Evolutionary conservation across 2,797 vertebrate genomes (phyloP).

Genomic region (Oryzias sinensis): DNA sequence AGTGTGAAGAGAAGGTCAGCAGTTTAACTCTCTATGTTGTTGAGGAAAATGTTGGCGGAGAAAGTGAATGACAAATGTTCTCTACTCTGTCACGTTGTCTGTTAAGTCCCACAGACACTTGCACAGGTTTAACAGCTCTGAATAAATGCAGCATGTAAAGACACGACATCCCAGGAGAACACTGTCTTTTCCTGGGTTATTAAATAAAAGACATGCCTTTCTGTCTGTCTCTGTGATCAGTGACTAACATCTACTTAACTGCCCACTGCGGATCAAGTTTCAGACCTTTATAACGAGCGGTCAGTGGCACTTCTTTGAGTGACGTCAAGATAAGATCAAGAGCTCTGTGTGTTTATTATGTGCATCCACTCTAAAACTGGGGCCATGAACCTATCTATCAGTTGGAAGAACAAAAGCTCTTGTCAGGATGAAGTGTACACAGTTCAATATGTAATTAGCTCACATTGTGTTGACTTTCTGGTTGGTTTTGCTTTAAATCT

Average conservation of each 20-base stretch:
- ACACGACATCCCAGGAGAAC: background rate
- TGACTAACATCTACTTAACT: conserved; percentile 35
- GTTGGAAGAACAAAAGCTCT: conserved; percentile 79
- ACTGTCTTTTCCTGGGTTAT: conserved; percentile 2
- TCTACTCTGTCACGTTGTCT: conserved; percentile 8
- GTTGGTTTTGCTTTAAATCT: background rate
- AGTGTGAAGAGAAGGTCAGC: conserved; percentile 17
- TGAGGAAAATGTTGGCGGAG: background rate
- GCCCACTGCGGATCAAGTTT: conserved; percentile 57
- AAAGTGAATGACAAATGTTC: conserved; percentile 26
- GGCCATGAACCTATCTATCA: conserved; percentile 85
- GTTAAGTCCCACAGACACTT: conserved; percentile 6
- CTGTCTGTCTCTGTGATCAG: conserved; percentile 34
- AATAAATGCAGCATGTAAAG: conserved; percentile 1
- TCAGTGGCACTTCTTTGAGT: conserved; percentile 72
- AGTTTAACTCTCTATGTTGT: conserved; percentile 18
- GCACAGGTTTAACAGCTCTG: background rate
- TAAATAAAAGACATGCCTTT: conserved; percentile 36
- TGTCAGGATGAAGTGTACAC: conserved; percentile 78
- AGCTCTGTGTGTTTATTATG: conserved; percentile 41
- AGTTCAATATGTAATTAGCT: background rate
- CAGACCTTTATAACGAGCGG: conserved; percentile 53
- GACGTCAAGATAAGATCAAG: conserved; percentile 83
- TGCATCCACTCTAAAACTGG: conserved; percentile 71
- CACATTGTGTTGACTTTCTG: background rate